phyloP scores from a whole-genome alignment of 23 tunicate genomes.

The Halocynthia roretzi region DNA sequence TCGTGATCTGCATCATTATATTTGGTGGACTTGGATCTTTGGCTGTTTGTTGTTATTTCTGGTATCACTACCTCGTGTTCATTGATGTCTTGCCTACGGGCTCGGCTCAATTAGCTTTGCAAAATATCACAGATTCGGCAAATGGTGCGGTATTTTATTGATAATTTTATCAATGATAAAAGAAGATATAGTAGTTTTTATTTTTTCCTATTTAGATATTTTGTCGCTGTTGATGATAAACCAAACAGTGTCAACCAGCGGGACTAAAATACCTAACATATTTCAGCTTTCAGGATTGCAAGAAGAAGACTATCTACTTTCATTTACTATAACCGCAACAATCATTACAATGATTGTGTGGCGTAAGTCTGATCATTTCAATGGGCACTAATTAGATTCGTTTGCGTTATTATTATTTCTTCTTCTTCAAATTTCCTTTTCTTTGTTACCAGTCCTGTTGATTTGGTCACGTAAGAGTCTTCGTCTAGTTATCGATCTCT shows the following conservation, averaged over 20 bases:
- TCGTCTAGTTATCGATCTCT: slow-evolving; percentile 43
- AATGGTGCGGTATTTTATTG: too few relatives aligned
- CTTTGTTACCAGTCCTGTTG: slow-evolving; percentile 22
- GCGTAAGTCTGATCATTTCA: slow-evolving; percentile 4
- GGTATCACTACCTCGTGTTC: slow-evolving; percentile 62
- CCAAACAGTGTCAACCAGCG: too few relatives aligned
- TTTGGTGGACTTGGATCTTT: slow-evolving; percentile 43
- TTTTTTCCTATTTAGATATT: too few relatives aligned
- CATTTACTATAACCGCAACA: slow-evolving; percentile 11
- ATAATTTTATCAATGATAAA: too few relatives aligned
- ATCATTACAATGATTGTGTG: slow-evolving; percentile 2
- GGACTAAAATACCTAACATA: too few relatives aligned
- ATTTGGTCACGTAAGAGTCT: slow-evolving; percentile 58
- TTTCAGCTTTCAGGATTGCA: too few relatives aligned
- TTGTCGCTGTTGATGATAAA: too few relatives aligned
- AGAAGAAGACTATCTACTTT: not conserved
- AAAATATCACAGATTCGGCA: not conserved
- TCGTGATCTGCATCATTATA: slow-evolving; percentile 36
- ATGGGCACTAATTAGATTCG: not conserved
- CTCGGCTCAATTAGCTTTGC: not conserved
- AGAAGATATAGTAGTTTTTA: too few relatives aligned
- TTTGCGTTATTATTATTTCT: not conserved
- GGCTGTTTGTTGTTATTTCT: slow-evolving; percentile 36
- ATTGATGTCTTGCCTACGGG: slow-evolving; percentile 15
- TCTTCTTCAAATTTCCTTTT: not conserved